Conservation (phyloP, 2,113 vertebrate genomes). For the Amazona guildingii region DNA sequence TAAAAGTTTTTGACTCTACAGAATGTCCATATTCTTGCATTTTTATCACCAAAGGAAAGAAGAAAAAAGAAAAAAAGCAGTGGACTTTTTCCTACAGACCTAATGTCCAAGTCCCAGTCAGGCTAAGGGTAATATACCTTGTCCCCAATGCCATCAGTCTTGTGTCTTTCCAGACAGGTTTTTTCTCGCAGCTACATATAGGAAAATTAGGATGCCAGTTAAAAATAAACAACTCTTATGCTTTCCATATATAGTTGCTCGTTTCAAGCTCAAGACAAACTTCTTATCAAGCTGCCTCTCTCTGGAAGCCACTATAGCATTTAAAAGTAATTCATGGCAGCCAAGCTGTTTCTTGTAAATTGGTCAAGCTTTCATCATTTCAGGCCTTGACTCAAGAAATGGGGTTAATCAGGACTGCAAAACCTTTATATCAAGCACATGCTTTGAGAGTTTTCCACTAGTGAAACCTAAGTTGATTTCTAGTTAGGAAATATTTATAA, state of each 20-base stretch:
- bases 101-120: conserved; percentile 20
- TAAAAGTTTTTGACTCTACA: not conserved
- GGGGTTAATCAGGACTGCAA: not conserved
- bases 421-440: not conserved
- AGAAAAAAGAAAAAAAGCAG: not conserved
- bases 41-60: not conserved
- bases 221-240: not conserved
- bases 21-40: not conserved
- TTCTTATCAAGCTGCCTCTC: not conserved
- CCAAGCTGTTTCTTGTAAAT: not conserved
- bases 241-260: not conserved
- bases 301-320: not conserved
- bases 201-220: not conserved
- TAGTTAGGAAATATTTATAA: not conserved
- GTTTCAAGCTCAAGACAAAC: not conserved
- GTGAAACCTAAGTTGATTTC: not conserved
- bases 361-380: not conserved
- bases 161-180: not conserved
- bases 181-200: not conserved
- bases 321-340: not conserved
- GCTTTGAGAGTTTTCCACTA: not conserved
- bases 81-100: not conserved
- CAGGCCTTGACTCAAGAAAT: not conserved
- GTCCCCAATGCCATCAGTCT: conserved; percentile 1
- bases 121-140: not conserved